Percentiles rank a stretch among this genome's conserved stretches.
Evolutionary conservation across 1,140 invertebrate genomes (phyloP).

Genomic region (Zophobas atratus): DNA sequence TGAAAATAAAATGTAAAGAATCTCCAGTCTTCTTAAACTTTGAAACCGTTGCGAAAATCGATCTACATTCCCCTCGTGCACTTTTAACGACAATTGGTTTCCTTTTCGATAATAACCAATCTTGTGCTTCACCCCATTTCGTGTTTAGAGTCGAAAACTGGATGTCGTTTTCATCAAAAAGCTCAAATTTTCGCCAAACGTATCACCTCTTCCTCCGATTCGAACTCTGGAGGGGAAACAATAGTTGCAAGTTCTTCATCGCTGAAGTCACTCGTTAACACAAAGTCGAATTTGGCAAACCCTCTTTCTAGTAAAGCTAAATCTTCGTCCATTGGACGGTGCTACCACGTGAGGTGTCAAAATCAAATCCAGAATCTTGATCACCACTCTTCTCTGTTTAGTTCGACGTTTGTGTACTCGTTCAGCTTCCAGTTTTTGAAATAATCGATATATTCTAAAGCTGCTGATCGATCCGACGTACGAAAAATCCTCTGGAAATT

Average conservation of each 20-base stretch:
- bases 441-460: not conserved
- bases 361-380: not conserved
- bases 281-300: not conserved
- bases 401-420: not conserved
- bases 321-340: not conserved
- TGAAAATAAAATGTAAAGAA: not conserved
- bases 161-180: not conserved
- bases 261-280: not conserved
- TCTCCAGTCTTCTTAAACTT: not conserved
- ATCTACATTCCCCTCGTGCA: not conserved
- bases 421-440: not conserved
- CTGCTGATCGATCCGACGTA: not conserved
- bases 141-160: no score
- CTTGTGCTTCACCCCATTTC: not conserved
- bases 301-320: not conserved
- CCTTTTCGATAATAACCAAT: not conserved
- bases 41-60: not conserved
- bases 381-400: not conserved
- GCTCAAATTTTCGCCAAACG: not conserved
- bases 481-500: not conserved
- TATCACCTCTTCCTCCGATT: not conserved
- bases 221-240: not conserved
- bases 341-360: constrained; percentile 3
- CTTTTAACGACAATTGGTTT: not conserved
- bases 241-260: not conserved